Evolutionary conservation across 1,140 invertebrate species (phyloP).

Genomic region (Drosophila hydei): DNA sequence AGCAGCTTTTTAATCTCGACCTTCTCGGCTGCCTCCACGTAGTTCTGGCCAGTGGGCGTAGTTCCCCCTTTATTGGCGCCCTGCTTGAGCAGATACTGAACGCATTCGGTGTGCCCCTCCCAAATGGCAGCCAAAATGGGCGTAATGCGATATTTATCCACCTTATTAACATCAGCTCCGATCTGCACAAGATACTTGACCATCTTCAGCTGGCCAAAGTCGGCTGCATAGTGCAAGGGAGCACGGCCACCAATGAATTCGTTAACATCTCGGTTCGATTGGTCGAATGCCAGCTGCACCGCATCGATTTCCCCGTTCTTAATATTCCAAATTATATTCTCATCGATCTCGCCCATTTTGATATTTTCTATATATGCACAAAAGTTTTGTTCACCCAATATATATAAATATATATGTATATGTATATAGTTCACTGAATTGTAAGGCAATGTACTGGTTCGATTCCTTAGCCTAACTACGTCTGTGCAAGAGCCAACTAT

Average conservation of each 20-base stretch:
- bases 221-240: slow-evolving; percentile 95
- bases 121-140: slow-evolving; percentile 96
- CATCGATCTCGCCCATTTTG: slow-evolving; percentile 30
- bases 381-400: not conserved
- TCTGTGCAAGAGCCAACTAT: no score
- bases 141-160: slow-evolving; percentile 97
- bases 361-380: no score
- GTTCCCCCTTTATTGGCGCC: slow-evolving; percentile 92
- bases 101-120: slow-evolving; percentile 96
- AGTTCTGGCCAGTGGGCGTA: slow-evolving; percentile 93
- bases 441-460: not conserved
- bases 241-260: slow-evolving; percentile 92
- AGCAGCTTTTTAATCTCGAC: slow-evolving; percentile 88
- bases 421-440: not conserved
- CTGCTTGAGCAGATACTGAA: slow-evolving; percentile 92
- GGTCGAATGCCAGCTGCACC: slow-evolving; percentile 90
- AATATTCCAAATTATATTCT: slow-evolving; percentile 86
- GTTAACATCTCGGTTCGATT: slow-evolving; percentile 92
- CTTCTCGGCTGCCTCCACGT: slow-evolving; percentile 94
- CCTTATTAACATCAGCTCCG: slow-evolving; percentile 94
- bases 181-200: slow-evolving; percentile 94
- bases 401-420: not conserved
- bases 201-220: slow-evolving; percentile 96
- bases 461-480: not conserved
- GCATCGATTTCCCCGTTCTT: slow-evolving; percentile 97